phyloP scores from a whole-genome alignment of 2,797 vertebrate genomes.

The Morelia viridis region DNA sequence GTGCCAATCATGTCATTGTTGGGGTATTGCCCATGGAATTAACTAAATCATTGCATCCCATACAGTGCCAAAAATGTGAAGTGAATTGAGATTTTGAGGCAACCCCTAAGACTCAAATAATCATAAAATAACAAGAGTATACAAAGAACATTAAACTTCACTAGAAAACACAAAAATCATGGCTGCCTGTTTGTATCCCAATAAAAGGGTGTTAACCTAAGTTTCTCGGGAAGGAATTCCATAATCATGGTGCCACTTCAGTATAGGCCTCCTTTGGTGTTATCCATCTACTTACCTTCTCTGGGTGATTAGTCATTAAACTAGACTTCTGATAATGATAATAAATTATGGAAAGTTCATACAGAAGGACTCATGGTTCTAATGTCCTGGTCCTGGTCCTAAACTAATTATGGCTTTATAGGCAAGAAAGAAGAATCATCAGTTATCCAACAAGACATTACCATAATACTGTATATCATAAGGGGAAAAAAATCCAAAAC shows the following conservation, averaged over 20 bases:
- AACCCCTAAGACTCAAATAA: neutral
- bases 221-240: neutral
- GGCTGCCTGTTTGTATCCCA: neutral
- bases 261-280: neutral
- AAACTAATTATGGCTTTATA: neutral
- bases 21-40: neutral
- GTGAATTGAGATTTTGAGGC: neutral
- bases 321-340: neutral
- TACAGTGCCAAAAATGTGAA: neutral
- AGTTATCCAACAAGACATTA: neutral
- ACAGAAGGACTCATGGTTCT: neutral
- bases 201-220: neutral
- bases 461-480: neutral
- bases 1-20: neutral
- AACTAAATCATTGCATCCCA: neutral
- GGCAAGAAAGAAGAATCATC: neutral
- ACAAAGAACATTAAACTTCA: neutral
- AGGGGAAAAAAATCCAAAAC: neutral
- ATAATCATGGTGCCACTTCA: neutral
- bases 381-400: neutral
- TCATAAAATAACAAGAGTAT: neutral
- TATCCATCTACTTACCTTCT: neutral
- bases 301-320: neutral
- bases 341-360: neutral
- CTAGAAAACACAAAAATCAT: neutral